Evolutionary conservation across 2,888 invertebrate genomes (phyloP).

Genomic region (Polymixis lichenea): DNA sequence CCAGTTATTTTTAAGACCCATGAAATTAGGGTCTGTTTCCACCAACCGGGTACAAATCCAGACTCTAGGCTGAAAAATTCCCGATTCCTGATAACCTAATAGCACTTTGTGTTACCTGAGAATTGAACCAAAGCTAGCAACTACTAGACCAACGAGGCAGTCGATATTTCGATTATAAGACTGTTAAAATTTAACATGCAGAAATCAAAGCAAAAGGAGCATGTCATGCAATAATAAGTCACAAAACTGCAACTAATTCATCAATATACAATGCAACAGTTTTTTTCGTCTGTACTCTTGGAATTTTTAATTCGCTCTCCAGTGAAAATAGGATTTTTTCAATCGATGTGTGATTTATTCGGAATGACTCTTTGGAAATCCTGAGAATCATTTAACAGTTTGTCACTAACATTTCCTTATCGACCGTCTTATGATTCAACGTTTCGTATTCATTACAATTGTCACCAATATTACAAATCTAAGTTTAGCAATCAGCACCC

Average conservation of each 20-base stretch:
- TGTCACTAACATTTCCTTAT: constrained; percentile 12
- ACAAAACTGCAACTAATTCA: constrained; percentile 11
- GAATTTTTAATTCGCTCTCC: constrained; percentile 5
- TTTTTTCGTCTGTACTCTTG: constrained; percentile 13
- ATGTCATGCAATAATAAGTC: constrained; percentile 10
- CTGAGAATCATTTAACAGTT: constrained; percentile 27
- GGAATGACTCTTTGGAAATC: background rate
- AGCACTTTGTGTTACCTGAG: background rate
- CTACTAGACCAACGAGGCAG: background rate
- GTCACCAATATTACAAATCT: constrained; percentile 25
- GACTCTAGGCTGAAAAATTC: background rate
- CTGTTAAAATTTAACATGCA: no score
- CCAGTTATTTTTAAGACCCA: background rate
- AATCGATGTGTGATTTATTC: background rate
- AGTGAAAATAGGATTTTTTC: background rate
- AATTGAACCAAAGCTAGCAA: no score
- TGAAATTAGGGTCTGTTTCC: background rate
- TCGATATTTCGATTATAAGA: no score
- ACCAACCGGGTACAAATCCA: background rate
- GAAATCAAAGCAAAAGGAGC: constrained; percentile 3
- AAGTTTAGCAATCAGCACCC: constrained; percentile 54
- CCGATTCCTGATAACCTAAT: background rate
- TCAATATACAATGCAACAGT: constrained; percentile 18
- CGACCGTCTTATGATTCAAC: background rate
- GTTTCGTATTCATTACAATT: constrained; percentile 6